Base-by-base conservation (phyloP, 2,888 invertebrate species). In the Andrena haemorrhoa region DNA sequence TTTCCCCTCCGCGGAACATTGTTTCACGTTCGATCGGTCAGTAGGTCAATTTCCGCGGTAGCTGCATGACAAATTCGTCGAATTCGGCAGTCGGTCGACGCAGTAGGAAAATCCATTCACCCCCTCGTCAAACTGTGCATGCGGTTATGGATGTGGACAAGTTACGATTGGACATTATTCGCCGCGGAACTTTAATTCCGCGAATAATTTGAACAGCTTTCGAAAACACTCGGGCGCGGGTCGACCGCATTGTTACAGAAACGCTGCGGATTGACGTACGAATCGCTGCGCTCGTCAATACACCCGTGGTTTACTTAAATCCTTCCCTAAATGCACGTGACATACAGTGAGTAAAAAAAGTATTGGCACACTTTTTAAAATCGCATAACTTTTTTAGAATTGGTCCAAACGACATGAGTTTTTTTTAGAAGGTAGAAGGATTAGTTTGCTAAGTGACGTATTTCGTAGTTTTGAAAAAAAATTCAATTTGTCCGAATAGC, bases 11-110 rank as follows among this genome's bases (percentile, higher is more conserved):
- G 31, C 26, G 71, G 29, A 41, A 29, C 23, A 51, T 65, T 60
- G 65, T 56, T 58, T 49, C 58, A n/a, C 68, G 68, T 68, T 49
- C 26, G 71, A 58, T 26, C 60, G 70, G 73, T 70, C 77, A 56
- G 51, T 64, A 64, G 64, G 75, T 75, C 61, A 61, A 71, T 75
- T 56, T 49, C 49, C 6, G 20, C 63, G 58, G 12, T 53, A 35
- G 23, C 61, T 41, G 33, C 35, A 16, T 16, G 2, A 23, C 20
- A 41, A 63, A 29, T 61, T 35, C 23, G 61, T 29, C 35, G 10
- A 41, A 63, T 53, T 35, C 16, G 31, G 1, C 41, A 41, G 58
- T 31, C 29, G n/a, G 16, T 35, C 31, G 12, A 8, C 1, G 12
- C 31, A 20, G 16, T 10, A 7, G 12, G 41, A 2, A 16, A 33